Evolutionary conservation across 1,140 invertebrate genomes (phyloP).

Genomic region (Tetragonula clypearis): DNA sequence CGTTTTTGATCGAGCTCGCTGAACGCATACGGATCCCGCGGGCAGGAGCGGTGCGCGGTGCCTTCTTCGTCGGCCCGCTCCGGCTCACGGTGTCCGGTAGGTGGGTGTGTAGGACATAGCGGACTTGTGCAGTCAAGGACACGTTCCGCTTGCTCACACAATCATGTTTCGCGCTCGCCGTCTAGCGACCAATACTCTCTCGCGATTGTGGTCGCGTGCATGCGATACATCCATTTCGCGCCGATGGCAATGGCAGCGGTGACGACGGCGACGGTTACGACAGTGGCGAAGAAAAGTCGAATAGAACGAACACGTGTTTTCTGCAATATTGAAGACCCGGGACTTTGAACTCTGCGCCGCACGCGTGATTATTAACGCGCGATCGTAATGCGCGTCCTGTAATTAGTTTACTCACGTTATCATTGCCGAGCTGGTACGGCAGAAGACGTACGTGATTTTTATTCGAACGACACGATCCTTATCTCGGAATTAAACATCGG

Average conservation of each 20-base stretch:
- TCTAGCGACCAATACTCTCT: slow-evolving; percentile 17
- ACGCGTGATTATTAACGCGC: neutral
- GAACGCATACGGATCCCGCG: slow-evolving; percentile 45
- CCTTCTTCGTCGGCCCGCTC: slow-evolving; percentile 49
- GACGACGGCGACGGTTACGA: neutral
- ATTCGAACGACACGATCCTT: neutral
- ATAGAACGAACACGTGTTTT: neutral
- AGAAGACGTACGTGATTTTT: neutral
- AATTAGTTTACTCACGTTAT: slow-evolving; percentile 11
- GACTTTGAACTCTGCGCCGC: slow-evolving; percentile 15
- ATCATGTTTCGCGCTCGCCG: slow-evolving; percentile 40
- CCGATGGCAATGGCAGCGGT: neutral
- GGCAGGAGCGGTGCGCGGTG: slow-evolving; percentile 33
- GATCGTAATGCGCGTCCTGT: neutral
- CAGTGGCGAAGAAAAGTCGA: neutral
- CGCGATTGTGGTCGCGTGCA: neutral
- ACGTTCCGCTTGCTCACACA: slow-evolving; percentile 67
- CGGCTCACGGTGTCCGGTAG: slow-evolving; percentile 50
- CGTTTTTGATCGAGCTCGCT: slow-evolving; percentile 33
- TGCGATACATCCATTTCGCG: neutral
- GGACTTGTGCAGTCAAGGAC: slow-evolving; percentile 69
- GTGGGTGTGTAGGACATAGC: slow-evolving; percentile 71
- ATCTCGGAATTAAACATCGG: neutral
- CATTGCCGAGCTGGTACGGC: neutral
- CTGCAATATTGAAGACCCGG: neutral